phyloP scores from a whole-genome alignment of 1,140 invertebrate genomes.

The Drosophila melanica region DNA sequence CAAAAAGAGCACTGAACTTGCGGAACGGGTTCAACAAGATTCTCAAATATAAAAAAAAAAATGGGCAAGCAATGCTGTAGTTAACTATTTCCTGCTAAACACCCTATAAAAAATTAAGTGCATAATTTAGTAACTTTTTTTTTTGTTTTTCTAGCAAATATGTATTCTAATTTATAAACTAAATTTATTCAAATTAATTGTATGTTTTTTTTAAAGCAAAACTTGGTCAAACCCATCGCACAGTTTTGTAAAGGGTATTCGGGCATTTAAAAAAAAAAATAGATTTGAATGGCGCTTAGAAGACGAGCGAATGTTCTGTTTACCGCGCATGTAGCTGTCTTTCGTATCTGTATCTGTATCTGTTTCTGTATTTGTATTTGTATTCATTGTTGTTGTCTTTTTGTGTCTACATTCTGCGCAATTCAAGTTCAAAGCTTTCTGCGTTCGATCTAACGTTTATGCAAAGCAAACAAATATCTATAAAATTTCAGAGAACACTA shows the following conservation, averaged over 20 bases:
- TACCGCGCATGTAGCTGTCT: not conserved
- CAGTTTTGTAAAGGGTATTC: not conserved
- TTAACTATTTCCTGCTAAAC: not conserved
- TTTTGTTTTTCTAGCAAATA: too few relatives aligned
- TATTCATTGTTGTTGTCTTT: not conserved
- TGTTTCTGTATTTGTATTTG: not conserved
- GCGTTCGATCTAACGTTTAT: conserved; percentile 21
- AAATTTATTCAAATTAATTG: too few relatives aligned
- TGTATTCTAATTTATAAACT: too few relatives aligned
- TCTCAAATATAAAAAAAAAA: conserved; percentile 14
- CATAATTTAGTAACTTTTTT: too few relatives aligned
- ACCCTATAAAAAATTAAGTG: conserved; percentile 1
- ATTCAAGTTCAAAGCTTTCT: conserved; percentile 40
- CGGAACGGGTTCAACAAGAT: conserved; percentile 43
- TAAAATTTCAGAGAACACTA: not conserved
- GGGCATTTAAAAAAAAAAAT: conserved; percentile 17
- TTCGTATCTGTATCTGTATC: not conserved
- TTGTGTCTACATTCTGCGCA: conserved; percentile 22
- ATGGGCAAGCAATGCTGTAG: not conserved
- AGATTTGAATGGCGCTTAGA: conserved; percentile 38
- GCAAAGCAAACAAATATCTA: conserved; percentile 17
- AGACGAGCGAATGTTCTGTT: conserved; percentile 8
- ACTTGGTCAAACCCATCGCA: not conserved
- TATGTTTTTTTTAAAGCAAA: not conserved
- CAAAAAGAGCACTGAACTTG: conserved; percentile 27